Evolutionary conservation across 2,797 vertebrate species (phyloP).

Genomic region (Neomorphus geoffroyi): DNA sequence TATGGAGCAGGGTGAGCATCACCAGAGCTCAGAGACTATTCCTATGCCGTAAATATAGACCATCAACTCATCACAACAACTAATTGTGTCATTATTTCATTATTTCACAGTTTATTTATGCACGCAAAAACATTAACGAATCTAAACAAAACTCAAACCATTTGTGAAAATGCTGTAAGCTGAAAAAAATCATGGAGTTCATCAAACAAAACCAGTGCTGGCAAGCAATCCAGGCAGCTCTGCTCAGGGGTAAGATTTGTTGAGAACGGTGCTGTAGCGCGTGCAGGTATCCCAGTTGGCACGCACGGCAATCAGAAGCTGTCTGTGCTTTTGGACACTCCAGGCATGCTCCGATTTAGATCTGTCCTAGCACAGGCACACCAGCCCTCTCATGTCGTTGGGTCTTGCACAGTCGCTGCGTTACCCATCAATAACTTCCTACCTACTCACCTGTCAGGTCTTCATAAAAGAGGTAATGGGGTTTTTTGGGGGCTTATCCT

Average conservation of each 20-base stretch:
- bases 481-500: neutral
- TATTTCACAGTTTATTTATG: neutral
- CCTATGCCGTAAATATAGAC: neutral
- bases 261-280: accelerated
- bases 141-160: neutral
- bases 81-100: neutral
- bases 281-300: neutral
- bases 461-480: neutral
- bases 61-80: neutral
- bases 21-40: neutral
- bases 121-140: neutral
- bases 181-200: neutral
- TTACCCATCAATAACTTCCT: neutral
- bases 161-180: neutral
- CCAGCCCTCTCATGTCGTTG: neutral
- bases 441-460: neutral
- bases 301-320: neutral
- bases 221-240: neutral
- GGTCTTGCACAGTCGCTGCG: neutral
- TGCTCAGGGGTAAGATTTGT: neutral
- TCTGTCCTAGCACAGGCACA: neutral
- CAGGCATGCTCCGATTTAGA: neutral
- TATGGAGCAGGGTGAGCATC: neutral
- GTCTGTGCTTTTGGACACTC: neutral
- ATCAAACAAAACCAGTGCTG: neutral